A percentile compares a stretch with the other conserved stretches of the same genome.
phyloP scores from a whole-genome alignment of 2,797 vertebrate genomes.

The Chloroceryle inda region DNA sequence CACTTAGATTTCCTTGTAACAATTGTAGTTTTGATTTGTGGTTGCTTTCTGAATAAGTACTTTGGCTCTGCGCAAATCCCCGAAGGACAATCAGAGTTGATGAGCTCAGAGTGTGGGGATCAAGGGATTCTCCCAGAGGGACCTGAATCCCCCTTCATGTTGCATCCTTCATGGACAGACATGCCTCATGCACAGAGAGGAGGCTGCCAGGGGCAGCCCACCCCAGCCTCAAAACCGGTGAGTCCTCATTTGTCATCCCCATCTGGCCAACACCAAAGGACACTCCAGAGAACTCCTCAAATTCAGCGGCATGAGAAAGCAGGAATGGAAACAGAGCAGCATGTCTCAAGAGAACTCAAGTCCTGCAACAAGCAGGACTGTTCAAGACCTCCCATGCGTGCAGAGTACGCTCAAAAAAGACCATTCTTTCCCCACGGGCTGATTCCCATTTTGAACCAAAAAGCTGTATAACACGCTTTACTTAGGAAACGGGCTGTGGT shows the following conservation, averaged over 20 bases:
- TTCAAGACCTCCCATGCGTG: neutral
- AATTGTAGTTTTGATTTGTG: neutral
- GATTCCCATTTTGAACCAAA: neutral
- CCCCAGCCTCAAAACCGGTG: neutral
- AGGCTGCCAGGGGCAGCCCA: neutral
- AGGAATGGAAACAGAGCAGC: neutral
- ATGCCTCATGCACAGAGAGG: neutral
- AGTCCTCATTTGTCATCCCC: neutral
- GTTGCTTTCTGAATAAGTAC: neutral
- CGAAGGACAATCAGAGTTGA: neutral
- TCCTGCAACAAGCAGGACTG: neutral
- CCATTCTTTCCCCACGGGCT: neutral
- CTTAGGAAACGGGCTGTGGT: neutral
- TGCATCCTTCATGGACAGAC: neutral
- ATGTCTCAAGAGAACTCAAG: neutral
- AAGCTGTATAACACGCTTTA: neutral
- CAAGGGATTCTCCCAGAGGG: neutral
- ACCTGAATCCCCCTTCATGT: neutral
- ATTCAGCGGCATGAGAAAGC: neutral
- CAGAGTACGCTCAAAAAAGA: neutral
- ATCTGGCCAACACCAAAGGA: neutral
- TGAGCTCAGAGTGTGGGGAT: neutral
- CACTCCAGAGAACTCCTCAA: neutral
- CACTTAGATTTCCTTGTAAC: constrained; percentile 14
- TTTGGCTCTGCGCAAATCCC: neutral